Conservation (phyloP, 2,797 vertebrate genomes). For the Bradypus variegatus region DNA sequence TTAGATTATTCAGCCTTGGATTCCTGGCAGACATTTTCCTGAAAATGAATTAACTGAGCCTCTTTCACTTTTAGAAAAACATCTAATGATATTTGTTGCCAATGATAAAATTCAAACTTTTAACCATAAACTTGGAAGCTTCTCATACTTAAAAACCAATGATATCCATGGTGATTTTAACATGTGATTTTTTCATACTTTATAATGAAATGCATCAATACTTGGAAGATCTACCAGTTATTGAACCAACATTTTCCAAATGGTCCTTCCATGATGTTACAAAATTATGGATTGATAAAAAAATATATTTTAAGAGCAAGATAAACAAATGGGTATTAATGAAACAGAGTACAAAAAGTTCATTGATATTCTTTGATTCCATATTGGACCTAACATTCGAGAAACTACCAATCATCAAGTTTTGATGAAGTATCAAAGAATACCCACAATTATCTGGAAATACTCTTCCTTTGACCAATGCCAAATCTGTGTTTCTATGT, state of each 20-base stretch:
- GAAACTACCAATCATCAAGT: neutral
- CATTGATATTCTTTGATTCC: neutral
- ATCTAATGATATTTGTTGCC: neutral
- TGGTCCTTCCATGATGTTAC: neutral
- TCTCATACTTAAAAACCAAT: neutral
- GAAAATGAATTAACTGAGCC: conserved; percentile 14
- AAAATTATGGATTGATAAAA: neutral
- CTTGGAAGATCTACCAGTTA: neutral
- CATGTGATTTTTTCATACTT: neutral
- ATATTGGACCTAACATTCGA: neutral
- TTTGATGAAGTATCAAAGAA: neutral
- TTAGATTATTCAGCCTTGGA: neutral
- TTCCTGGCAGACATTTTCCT: neutral
- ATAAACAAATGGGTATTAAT: neutral
- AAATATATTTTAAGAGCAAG: neutral
- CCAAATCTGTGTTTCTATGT: neutral
- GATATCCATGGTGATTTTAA: neutral
- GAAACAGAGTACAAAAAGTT: neutral
- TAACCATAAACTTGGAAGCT: neutral
- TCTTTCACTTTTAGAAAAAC: conserved; percentile 3
- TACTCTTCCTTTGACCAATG: neutral
- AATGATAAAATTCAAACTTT: neutral
- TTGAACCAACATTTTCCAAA: neutral
- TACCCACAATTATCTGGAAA: neutral
- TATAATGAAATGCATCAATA: neutral